Base-by-base conservation (phyloP, 2,888 invertebrate species). In the Lycaena phlaeas region DNA sequence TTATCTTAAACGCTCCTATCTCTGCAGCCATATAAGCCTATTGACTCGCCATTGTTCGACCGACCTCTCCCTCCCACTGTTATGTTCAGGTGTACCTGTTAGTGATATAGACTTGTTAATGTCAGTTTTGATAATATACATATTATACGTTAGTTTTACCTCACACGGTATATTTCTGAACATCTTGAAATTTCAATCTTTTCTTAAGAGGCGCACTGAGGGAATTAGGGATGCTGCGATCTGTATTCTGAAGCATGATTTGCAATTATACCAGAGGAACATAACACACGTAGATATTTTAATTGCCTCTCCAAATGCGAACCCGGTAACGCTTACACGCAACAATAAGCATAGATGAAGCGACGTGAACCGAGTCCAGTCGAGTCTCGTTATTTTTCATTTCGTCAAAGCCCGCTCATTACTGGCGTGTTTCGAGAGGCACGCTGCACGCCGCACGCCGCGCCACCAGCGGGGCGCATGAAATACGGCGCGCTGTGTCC, bases 381-480 rank as follows among this genome's bases (percentile, higher is more conserved):
- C 39, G 41, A 43, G 42, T 42, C 44, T 50, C 44, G 48, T 50
- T 53, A 53, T 51, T 47, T 49, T 53, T 51, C 50, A 53, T 51
- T 48, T 49, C 51, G 47, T 46, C 48, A 46, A 49, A 52, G 50
- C 48, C 47, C 50, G 50, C 53, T 54, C 53, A 51, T 54, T 53
- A 54, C 48, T 38, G 42, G 48, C 41, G 49, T 45, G 54, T 52
- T 51, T 48, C 49, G 54, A 52, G 56, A 48, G 56, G 50, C 50
- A 61, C 67, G 64, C 65, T 60, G 58, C n/a, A n/a, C 63, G 65
- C n/a, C n/a, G 50, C 50, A 61, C 67, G 64, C 65, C 61, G 58
- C 67, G 64, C n/a, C n/a, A n/a, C n/a, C 64, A 60, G 59, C 65
- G 67, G 65, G 69, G 66, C 68, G 71, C 67, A 67, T 76, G 67